These are phyloP conservation scores for Pocillopora damicornis DNA, from an alignment of 64 coral and sea anemone species.

Conservation along the genomic window DNA sequence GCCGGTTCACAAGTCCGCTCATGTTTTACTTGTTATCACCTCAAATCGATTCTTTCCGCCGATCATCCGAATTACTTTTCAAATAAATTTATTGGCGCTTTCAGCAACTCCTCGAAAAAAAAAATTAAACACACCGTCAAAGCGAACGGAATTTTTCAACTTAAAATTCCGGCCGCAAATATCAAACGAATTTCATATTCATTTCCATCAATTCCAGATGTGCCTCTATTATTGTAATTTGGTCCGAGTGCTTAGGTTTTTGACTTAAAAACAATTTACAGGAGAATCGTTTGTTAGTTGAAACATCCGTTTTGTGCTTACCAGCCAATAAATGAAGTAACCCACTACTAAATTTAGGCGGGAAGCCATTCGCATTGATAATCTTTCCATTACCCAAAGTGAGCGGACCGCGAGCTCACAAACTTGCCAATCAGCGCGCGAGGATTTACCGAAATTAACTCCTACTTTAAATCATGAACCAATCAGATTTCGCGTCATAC, in stretches of 20 bases:
- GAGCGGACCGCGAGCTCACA: background rate
- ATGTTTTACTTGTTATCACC: slow-evolving; percentile 27
- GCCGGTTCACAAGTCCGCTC: slow-evolving; percentile 77
- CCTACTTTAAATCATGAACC: background rate
- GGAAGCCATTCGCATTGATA: slow-evolving; percentile 29
- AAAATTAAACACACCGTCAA: background rate
- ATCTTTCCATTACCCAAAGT: slow-evolving; percentile 1
- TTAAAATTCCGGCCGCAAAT: background rate
- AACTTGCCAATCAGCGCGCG: background rate
- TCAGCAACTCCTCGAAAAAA: background rate
- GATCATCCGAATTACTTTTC: background rate
- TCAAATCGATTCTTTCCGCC: background rate
- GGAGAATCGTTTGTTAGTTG: slow-evolving; percentile 1
- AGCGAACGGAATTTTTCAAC: background rate
- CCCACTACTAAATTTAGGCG: slow-evolving; percentile 12
- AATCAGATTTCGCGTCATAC: background rate
- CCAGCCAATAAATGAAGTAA: slow-evolving; percentile 38
- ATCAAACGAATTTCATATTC: slow-evolving; percentile 14
- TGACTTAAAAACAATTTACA: slow-evolving; percentile 41
- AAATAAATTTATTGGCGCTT: slow-evolving; percentile 9
- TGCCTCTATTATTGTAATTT: slow-evolving; percentile 10
- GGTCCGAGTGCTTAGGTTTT: slow-evolving; percentile 3
- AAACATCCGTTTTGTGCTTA: slow-evolving; percentile 34
- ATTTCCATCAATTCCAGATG: slow-evolving; percentile 39
- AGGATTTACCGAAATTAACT: background rate